These are phyloP conservation scores for Sialia sialis DNA, from an alignment of 2,113 vertebrate genomes.

Conservation along the genomic window DNA sequence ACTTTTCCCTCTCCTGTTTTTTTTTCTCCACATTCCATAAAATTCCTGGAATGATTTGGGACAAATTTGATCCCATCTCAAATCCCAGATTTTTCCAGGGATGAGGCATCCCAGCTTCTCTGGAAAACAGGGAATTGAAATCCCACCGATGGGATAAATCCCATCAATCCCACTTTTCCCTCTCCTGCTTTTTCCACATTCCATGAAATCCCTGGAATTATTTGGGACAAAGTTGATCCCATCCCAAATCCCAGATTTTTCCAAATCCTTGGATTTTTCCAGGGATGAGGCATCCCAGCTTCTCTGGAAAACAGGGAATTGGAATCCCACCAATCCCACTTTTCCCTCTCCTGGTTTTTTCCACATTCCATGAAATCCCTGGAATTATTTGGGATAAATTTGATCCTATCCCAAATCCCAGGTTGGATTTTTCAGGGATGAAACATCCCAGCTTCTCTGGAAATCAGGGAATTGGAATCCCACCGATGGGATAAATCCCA, in stretches of 20 bases:
- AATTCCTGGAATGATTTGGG: not conserved
- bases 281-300: not conserved
- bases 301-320: not conserved
- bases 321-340: no score
- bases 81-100: not conserved
- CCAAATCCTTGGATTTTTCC: not conserved
- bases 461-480: not conserved
- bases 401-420: not conserved
- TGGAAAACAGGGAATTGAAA: not conserved
- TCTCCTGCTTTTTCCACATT: accelerated
- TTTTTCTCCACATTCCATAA: accelerated
- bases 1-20: not conserved
- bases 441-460: not conserved
- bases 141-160: not conserved
- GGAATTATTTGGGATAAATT: not conserved
- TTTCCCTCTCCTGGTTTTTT: not conserved
- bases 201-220: not conserved
- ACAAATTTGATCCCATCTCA: not conserved
- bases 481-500: not conserved
- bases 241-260: not conserved
- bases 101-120: not conserved
- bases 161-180: not conserved
- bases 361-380: accelerated
- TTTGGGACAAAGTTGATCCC: not conserved
- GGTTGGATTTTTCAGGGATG: not conserved